Evolutionary conservation across 1,140 invertebrate species (phyloP).

Genomic region (Drosophila bocqueti): DNA sequence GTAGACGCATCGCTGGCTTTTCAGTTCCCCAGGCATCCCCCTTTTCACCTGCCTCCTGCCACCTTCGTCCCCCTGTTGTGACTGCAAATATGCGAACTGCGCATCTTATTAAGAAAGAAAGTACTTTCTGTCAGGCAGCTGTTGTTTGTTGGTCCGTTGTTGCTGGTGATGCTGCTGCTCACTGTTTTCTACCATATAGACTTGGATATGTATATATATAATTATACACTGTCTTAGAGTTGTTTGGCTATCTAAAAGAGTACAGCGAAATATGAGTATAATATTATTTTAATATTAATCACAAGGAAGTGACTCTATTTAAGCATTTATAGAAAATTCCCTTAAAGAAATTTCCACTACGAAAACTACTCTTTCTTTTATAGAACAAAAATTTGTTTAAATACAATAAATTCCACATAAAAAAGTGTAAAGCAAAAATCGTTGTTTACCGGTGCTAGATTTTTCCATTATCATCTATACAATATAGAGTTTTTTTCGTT

Average conservation of each 20-base stretch:
- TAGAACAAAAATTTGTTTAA: not conserved
- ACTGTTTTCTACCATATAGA: slow-evolving; percentile 40
- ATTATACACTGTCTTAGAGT: slow-evolving; percentile 16
- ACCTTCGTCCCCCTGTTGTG: slow-evolving; percentile 7
- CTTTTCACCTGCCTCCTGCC: not conserved
- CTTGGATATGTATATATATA: slow-evolving; percentile 25
- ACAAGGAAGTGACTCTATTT: not conserved
- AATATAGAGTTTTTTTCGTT: slow-evolving; percentile 52
- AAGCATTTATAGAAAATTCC: not conserved
- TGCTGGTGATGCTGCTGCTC: slow-evolving; percentile 22
- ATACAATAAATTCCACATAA: no score
- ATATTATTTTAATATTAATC: no score
- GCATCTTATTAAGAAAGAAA: slow-evolving; percentile 84
- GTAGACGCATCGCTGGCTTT: slow-evolving; percentile 41
- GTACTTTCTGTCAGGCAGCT: slow-evolving; percentile 79
- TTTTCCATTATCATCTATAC: slow-evolving; percentile 64
- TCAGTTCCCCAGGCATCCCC: slow-evolving; percentile 13
- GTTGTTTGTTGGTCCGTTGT: slow-evolving; percentile 39
- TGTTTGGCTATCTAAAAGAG: not conserved
- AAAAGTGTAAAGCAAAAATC: slow-evolving; percentile 21
- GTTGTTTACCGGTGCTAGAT: not conserved
- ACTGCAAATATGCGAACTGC: slow-evolving; percentile 68
- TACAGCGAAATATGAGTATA: no score
- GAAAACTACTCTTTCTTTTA: no score
- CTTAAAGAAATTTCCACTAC: no score